phyloP scores from a whole-genome alignment of 92 coral and sea anemone species.

The Virgularia gustaviana region DNA sequence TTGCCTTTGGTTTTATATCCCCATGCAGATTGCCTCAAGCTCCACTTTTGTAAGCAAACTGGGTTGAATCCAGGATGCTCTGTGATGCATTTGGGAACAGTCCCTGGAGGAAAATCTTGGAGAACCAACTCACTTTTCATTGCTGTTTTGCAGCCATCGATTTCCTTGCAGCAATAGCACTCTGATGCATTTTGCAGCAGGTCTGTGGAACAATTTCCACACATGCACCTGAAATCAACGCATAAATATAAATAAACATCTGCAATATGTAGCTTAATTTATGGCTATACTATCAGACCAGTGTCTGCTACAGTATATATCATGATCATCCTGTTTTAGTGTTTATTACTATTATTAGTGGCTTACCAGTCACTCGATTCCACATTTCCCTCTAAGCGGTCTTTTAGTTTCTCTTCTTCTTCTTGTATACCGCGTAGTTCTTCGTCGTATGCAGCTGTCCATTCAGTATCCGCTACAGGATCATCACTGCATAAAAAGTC shows the following conservation, averaged over 20 bases:
- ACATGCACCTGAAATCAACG: constrained; percentile 50
- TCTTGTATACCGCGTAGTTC: constrained; percentile 29
- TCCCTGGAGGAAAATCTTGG: constrained; percentile 39
- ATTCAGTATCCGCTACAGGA: constrained; percentile 48
- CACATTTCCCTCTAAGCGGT: constrained; percentile 35
- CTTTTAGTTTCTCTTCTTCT: constrained; percentile 15
- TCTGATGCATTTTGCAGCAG: constrained; percentile 49
- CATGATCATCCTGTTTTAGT: too few relatives aligned
- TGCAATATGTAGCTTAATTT: too few relatives aligned
- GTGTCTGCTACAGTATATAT: too few relatives aligned
- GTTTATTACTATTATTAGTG: too few relatives aligned
- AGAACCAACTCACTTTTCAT: constrained; percentile 41
- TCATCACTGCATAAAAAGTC: constrained; percentile 42
- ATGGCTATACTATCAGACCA: too few relatives aligned
- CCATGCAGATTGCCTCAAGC: constrained; percentile 34
- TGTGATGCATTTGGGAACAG: constrained; percentile 27
- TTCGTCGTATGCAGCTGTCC: constrained; percentile 43
- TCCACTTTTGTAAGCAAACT: constrained; percentile 43
- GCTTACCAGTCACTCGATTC: constrained; percentile 43
- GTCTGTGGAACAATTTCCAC: constrained; percentile 42
- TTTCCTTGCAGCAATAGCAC: constrained; percentile 55
- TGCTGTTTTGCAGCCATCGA: constrained; percentile 51
- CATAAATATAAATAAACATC: too few relatives aligned
- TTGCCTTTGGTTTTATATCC: constrained; percentile 25
- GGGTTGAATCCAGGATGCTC: constrained; percentile 39